phyloP scores from a whole-genome alignment of 2,113 vertebrate species.

The Cavia porcellus region DNA sequence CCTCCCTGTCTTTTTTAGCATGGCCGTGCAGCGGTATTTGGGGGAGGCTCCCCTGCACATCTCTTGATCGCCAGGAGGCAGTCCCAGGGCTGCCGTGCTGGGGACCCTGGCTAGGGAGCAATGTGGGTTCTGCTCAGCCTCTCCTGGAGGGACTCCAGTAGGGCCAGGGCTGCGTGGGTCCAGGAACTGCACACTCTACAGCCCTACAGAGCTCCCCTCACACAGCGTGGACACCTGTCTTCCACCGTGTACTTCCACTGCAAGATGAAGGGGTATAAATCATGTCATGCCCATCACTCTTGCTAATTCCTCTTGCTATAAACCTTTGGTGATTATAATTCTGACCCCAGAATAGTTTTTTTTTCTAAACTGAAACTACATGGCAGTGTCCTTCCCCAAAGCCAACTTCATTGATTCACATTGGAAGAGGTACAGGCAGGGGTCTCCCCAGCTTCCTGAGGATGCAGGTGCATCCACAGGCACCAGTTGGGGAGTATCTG shows the following conservation, averaged over 20 bases:
- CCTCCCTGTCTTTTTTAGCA: not conserved
- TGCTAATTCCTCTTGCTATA: not conserved
- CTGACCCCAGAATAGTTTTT: too few species aligned
- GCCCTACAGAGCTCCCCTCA: not conserved
- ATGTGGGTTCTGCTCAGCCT: not conserved
- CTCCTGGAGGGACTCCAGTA: not conserved
- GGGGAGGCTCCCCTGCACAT: not conserved
- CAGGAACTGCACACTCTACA: not conserved
- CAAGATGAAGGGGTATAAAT: not conserved
- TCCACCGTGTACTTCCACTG: not conserved
- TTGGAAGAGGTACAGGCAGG: not conserved
- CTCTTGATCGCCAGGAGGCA: not conserved
- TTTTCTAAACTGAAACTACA: not conserved
- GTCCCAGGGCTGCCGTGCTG: not conserved
- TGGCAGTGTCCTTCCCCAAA: not conserved
- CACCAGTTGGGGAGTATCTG: not conserved
- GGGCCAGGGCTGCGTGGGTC: not conserved
- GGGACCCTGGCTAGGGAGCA: too few species aligned
- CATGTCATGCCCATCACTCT: not conserved
- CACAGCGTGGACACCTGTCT: not conserved
- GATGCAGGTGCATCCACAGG: not conserved
- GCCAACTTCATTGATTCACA: too few species aligned
- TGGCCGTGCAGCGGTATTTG: not conserved
- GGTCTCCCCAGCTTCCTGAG: not conserved
- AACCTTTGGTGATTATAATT: too few species aligned